These are phyloP conservation scores for Orthonevra nobilis DNA, from an alignment of 2,888 invertebrate species.

Conservation along the genomic window DNA sequence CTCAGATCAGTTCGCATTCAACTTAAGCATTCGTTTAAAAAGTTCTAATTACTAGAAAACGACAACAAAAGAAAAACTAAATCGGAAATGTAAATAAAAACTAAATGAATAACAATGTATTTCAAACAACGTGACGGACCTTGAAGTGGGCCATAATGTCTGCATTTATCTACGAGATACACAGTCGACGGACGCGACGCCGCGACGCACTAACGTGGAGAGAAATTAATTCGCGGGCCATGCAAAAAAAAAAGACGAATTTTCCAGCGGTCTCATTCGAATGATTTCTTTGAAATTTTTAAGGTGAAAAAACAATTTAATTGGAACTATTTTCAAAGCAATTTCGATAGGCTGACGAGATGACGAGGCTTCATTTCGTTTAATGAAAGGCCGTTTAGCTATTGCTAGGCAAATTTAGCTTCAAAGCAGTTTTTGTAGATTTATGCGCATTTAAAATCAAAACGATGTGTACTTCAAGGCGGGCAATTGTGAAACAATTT, in stretches of 20 bases:
- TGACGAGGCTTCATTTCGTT: too few species aligned
- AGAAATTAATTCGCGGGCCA: slow-evolving; percentile 3
- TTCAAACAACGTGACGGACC: slow-evolving; percentile 4
- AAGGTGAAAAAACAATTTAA: slow-evolving; percentile 18
- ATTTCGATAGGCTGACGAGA: neutral
- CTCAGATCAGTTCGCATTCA: slow-evolving; percentile 19
- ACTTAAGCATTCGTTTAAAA: slow-evolving; percentile 36
- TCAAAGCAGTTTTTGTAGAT: too few species aligned
- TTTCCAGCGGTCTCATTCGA: neutral
- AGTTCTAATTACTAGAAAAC: slow-evolving; percentile 25
- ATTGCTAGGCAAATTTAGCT: too few species aligned
- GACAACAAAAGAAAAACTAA: neutral
- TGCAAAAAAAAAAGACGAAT: neutral
- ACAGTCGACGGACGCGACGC: neutral
- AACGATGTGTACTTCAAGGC: too few species aligned
- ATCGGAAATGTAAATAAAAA: neutral
- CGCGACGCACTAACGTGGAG: neutral
- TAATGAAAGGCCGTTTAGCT: too few species aligned
- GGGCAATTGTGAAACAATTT: too few species aligned
- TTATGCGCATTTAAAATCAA: too few species aligned
- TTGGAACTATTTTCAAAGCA: neutral
- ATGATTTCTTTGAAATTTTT: neutral
- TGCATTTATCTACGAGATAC: neutral
- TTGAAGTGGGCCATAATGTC: neutral
- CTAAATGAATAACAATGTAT: neutral